Percentiles rank a stretch among this genome's conserved stretches.
phyloP scores from a whole-genome alignment of 2,888 invertebrate genomes.

The Poecilobothrus nobilitatus region DNA sequence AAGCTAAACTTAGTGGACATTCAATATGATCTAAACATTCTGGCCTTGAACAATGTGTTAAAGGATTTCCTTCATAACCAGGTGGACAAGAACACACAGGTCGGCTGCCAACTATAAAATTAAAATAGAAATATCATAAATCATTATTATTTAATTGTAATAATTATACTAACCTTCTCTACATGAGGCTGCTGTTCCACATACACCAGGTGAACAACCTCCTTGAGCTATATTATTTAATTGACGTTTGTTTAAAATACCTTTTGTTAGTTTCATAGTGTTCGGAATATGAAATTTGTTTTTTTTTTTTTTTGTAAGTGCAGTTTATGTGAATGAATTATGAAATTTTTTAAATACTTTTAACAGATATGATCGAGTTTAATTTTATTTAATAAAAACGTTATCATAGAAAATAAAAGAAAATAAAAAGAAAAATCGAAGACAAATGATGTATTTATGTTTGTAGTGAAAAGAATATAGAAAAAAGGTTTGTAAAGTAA shows the following conservation, averaged over 20 bases:
- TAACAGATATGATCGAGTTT: background rate
- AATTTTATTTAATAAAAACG: background rate
- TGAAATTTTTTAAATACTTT: no score
- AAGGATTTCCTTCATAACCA: constrained; percentile 71
- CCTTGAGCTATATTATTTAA: background rate
- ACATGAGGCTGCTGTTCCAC: background rate
- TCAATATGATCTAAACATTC: constrained; percentile 72
- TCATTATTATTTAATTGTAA: no score
- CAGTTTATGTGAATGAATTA: no score
- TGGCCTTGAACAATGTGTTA: constrained; percentile 61
- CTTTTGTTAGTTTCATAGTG: background rate
- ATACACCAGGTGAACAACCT: background rate
- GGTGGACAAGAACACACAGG: constrained; percentile 74
- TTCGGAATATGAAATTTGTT: background rate
- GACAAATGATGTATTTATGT: no score
- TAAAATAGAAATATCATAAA: background rate
- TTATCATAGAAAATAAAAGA: background rate
- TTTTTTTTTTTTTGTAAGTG: no score
- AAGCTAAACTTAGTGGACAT: constrained; percentile 62
- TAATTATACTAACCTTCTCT: background rate
- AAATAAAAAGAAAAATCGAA: background rate
- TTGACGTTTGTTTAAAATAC: constrained; percentile 6
- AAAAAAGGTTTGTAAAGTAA: no score
- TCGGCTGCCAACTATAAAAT: constrained; percentile 49
- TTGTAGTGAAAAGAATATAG: no score